phyloP scores from a whole-genome alignment of 2,888 invertebrate species.

The Noctua janthe region DNA sequence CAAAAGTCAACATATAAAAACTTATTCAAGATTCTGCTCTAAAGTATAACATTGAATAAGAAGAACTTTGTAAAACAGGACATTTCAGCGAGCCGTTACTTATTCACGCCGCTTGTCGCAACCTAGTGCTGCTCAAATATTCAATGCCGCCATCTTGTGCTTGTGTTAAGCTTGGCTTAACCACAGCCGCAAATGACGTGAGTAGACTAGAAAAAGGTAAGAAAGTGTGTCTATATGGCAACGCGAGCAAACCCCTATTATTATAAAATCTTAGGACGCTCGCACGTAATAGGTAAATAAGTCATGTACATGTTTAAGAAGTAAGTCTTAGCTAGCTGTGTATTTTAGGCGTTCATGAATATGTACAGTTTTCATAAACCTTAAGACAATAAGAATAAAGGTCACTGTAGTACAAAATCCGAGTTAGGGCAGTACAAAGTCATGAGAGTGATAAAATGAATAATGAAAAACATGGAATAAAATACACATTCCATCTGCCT shows the following conservation, averaged over 20 bases:
- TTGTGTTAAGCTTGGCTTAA: slow-evolving; percentile 61
- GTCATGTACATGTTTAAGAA: slow-evolving; percentile 8
- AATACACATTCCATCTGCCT: not conserved
- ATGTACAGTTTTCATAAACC: not conserved
- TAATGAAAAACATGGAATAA: not conserved
- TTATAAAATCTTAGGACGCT: slow-evolving; percentile 12
- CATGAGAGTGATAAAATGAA: not conserved
- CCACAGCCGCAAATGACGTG: slow-evolving; percentile 59
- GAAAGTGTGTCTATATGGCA: slow-evolving; percentile 31
- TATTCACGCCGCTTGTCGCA: slow-evolving; percentile 63
- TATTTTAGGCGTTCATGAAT: not conserved
- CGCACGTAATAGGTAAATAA: slow-evolving; percentile 19
- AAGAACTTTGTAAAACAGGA: slow-evolving; percentile 54
- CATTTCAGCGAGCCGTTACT: slow-evolving; percentile 53
- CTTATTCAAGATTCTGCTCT: slow-evolving; percentile 19
- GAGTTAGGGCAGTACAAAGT: not conserved
- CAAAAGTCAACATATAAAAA: slow-evolving; percentile 2
- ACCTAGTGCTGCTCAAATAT: slow-evolving; percentile 63
- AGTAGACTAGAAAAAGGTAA: slow-evolving; percentile 41
- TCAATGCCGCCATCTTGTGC: slow-evolving; percentile 57
- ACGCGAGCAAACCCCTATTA: not conserved
- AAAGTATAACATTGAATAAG: slow-evolving; percentile 14
- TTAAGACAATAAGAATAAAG: not conserved
- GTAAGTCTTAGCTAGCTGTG: slow-evolving; percentile 1
- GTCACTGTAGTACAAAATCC: not conserved